phyloP scores from a whole-genome alignment of 2,888 invertebrate species.

The Apamea sordens region DNA sequence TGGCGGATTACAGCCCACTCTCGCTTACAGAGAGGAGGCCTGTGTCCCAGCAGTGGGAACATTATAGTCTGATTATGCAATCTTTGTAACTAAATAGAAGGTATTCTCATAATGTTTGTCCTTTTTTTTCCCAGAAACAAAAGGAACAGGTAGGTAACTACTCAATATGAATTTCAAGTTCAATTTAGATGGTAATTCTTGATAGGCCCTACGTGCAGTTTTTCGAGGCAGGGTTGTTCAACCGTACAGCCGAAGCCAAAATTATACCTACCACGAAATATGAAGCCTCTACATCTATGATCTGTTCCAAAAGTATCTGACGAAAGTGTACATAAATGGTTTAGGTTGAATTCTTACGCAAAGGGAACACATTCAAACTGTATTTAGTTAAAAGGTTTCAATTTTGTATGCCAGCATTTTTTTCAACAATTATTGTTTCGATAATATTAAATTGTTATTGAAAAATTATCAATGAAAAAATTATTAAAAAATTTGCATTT shows the following conservation, averaged over 20 bases:
- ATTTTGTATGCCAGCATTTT: background rate
- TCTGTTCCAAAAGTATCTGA: no score
- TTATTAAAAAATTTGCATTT: no score
- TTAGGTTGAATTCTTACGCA: background rate
- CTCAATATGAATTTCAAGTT: conserved; percentile 15
- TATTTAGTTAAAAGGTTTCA: background rate
- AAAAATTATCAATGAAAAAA: background rate
- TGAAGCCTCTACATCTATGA: background rate
- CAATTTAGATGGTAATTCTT: conserved; percentile 29
- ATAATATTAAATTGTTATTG: background rate
- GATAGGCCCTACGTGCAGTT: background rate
- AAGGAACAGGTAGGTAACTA: background rate
- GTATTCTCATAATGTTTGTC: background rate
- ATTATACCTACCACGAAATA: background rate
- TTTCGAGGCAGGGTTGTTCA: background rate
- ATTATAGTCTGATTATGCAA: background rate
- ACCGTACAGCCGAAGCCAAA: background rate
- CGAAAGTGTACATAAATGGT: background rate
- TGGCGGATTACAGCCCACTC: background rate
- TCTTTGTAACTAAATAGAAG: background rate
- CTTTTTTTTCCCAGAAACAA: conserved; percentile 4
- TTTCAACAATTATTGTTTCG: background rate
- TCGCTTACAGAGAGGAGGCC: background rate
- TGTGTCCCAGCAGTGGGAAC: background rate
- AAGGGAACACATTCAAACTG: background rate